Percentiles rank a stretch among this genome's conserved stretches.
Conservation (phyloP, 2,797 vertebrate species). For the Chaetodon trifasciatus region DNA sequence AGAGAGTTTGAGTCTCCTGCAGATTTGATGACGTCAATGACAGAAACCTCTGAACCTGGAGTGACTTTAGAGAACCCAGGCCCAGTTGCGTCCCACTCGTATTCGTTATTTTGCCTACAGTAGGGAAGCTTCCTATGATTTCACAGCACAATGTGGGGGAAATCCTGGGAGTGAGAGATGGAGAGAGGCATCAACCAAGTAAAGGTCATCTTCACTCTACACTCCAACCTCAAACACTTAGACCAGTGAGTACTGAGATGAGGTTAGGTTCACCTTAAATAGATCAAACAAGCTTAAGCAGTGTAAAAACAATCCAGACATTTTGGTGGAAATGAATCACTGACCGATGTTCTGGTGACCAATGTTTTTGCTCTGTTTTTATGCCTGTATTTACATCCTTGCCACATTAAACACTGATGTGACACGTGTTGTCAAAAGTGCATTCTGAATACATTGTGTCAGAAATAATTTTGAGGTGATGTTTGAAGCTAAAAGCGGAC, state of each 20-base stretch:
- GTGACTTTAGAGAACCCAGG: constrained; percentile 20
- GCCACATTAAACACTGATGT: constrained; percentile 24
- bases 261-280: constrained; percentile 58
- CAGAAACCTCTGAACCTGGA: constrained; percentile 46
- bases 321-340: constrained; percentile 57
- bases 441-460: constrained; percentile 21
- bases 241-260: constrained; percentile 20
- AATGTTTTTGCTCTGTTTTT: constrained; percentile 41
- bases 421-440: constrained; percentile 18
- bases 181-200: constrained; percentile 37
- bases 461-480: constrained; percentile 15
- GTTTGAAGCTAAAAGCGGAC: constrained; percentile 33
- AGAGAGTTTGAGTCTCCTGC: constrained; percentile 14
- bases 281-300: constrained; percentile 54
- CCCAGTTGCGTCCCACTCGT: constrained; percentile 25
- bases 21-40: constrained; percentile 54
- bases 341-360: constrained; percentile 29
- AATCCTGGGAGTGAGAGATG: constrained; percentile 64
- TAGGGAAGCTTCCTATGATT: constrained; percentile 45
- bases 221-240: constrained; percentile 5
- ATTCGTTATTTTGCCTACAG: constrained; percentile 35
- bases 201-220: constrained; percentile 58
- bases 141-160: constrained; percentile 54
- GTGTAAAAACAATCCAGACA: constrained; percentile 47
- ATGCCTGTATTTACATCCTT: constrained; percentile 46